These are phyloP conservation scores for Heliconius himera DNA, from an alignment of 1,140 invertebrate genomes.

Conservation along the genomic window DNA sequence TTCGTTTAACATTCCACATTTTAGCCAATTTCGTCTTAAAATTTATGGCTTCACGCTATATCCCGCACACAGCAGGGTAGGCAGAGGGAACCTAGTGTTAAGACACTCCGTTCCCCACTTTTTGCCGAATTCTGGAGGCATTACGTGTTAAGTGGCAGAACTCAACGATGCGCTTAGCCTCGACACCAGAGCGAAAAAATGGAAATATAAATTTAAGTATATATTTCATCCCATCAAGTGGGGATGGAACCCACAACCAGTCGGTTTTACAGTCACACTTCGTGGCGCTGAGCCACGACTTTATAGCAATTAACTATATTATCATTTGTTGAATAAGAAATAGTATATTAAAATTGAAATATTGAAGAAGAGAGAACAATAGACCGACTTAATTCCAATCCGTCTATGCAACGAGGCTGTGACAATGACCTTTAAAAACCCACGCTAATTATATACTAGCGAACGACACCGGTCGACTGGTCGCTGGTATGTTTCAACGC, in stretches of 20 bases:
- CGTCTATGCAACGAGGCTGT: conserved; percentile 59
- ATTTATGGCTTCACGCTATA: neutral
- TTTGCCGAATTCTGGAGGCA: no score
- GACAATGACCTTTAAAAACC: conserved; percentile 79
- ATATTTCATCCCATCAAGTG: no score
- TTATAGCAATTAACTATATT: neutral
- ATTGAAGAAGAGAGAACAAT: conserved; percentile 43
- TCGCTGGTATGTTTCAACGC: conserved; percentile 61
- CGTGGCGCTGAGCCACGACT: no score
- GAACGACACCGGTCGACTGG: conserved; percentile 55
- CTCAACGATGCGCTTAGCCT: no score
- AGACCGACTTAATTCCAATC: conserved; percentile 61
- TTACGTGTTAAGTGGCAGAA: no score
- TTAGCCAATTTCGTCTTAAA: neutral
- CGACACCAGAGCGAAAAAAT: no score
- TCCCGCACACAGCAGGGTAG: no score
- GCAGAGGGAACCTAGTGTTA: no score
- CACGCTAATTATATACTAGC: conserved; percentile 78
- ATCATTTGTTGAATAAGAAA: neutral
- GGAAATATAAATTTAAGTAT: no score
- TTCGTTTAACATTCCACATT: neutral
- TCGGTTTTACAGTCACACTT: no score
- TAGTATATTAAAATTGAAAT: neutral
- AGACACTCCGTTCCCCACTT: no score
- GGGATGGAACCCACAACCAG: no score